Conservation (phyloP, 92 coral and sea anemone genomes). For the Isaurus tuberculatus region DNA sequence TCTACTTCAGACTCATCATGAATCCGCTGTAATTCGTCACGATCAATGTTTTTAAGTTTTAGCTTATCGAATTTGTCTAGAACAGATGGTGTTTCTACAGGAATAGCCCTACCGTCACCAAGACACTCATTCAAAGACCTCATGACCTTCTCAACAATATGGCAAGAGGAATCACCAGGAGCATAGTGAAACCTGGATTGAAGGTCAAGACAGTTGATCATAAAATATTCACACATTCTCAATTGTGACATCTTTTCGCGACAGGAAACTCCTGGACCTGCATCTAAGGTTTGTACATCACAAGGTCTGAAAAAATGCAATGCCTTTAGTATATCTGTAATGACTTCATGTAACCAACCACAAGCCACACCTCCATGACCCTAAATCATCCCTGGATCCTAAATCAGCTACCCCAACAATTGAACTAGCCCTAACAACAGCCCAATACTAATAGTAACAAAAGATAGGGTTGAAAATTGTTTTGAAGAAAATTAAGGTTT, state of each 20-base stretch:
- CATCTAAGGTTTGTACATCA: constrained; percentile 69
- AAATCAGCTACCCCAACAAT: no score
- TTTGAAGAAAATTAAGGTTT: no score
- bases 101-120: constrained; percentile 65
- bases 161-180: constrained; percentile 61
- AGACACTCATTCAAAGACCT: constrained; percentile 71
- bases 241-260: constrained; percentile 65
- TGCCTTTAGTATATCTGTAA: no score
- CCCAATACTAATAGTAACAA: no score
- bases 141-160: constrained; percentile 69
- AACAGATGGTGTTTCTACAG: constrained; percentile 49
- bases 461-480: no score
- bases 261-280: constrained; percentile 72
- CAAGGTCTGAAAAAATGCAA: no score
- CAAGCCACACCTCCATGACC: no score
- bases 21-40: constrained; percentile 43
- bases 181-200: constrained; percentile 77
- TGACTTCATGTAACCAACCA: no score
- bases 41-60: constrained; percentile 30
- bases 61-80: constrained; percentile 26
- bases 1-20: constrained; percentile 24
- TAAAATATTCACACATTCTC: constrained; percentile 66
- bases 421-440: no score
- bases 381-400: no score
- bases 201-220: constrained; percentile 64